Evolutionary conservation across 2,797 vertebrate species (phyloP).

Genomic region (Anas bahamensis): DNA sequence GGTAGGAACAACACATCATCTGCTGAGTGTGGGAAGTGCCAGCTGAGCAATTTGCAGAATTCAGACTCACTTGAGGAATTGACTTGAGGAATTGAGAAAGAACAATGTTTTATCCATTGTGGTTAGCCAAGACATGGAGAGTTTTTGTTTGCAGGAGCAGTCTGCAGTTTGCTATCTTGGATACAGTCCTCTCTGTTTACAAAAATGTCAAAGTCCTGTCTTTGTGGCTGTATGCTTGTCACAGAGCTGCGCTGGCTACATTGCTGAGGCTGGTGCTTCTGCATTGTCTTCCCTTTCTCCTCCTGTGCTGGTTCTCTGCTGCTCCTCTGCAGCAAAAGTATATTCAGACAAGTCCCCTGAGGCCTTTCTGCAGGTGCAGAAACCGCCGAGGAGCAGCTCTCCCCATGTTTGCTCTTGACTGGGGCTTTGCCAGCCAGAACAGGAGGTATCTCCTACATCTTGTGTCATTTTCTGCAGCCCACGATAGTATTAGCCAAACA

Average conservation of each 20-base stretch:
- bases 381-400: background rate
- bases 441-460: fast-evolving
- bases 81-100: background rate
- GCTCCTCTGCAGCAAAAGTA: background rate
- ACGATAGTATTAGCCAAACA: background rate
- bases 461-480: background rate
- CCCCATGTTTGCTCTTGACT: fast-evolving
- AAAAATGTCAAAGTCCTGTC: background rate
- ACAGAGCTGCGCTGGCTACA: background rate
- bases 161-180: background rate
- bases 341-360: background rate
- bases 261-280: background rate
- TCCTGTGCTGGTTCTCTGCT: background rate
- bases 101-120: background rate
- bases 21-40: background rate
- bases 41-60: background rate
- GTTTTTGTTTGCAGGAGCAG: background rate
- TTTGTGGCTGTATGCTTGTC: background rate
- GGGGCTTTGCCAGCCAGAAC: background rate
- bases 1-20: background rate
- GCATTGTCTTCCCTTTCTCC: background rate
- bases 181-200: background rate
- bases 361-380: background rate
- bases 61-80: background rate
- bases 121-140: background rate